Conservation (phyloP, 2,888 invertebrate genomes). For the Drosophila ezoana region DNA sequence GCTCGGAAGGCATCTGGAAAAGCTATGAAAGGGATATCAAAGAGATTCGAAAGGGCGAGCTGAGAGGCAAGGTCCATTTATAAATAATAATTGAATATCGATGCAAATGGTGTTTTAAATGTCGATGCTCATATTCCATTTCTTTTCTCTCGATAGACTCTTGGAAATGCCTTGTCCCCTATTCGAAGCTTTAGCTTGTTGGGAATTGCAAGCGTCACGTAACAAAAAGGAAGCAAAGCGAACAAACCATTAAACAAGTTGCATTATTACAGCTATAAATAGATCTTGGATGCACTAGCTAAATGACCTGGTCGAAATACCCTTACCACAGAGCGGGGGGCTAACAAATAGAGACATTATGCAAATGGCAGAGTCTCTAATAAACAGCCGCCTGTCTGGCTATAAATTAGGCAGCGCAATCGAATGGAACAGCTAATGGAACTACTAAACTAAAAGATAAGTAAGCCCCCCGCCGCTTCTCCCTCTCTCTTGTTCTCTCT, state of each 20-base stretch:
- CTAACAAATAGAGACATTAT: slow-evolving; percentile 27
- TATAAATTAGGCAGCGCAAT: slow-evolving; percentile 18
- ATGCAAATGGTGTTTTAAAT: too few species aligned
- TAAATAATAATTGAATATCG: too few species aligned
- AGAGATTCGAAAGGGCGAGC: not conserved
- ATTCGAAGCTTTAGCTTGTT: too few species aligned
- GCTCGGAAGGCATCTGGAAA: not conserved
- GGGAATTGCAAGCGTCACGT: too few species aligned
- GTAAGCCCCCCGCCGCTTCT: not conserved
- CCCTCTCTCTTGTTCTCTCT: not conserved
- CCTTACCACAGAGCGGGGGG: not conserved
- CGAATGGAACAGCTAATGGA: slow-evolving; percentile 21
- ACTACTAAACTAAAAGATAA: slow-evolving; percentile 10
- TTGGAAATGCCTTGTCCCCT: too few species aligned
- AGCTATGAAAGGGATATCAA: not conserved
- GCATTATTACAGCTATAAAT: not conserved
- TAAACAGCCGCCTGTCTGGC: not conserved
- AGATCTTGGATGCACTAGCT: not conserved
- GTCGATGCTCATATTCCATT: too few species aligned
- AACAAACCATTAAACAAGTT: not conserved
- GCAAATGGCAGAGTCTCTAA: slow-evolving; percentile 23
- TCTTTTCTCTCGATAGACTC: too few species aligned
- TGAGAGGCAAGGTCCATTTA: too few species aligned
- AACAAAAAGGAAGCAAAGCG: too few species aligned
- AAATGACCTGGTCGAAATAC: not conserved